Percentiles rank a stretch among this genome's conserved stretches.
phyloP scores from a whole-genome alignment of 2,888 invertebrate genomes.

The Parelbella ahira region DNA sequence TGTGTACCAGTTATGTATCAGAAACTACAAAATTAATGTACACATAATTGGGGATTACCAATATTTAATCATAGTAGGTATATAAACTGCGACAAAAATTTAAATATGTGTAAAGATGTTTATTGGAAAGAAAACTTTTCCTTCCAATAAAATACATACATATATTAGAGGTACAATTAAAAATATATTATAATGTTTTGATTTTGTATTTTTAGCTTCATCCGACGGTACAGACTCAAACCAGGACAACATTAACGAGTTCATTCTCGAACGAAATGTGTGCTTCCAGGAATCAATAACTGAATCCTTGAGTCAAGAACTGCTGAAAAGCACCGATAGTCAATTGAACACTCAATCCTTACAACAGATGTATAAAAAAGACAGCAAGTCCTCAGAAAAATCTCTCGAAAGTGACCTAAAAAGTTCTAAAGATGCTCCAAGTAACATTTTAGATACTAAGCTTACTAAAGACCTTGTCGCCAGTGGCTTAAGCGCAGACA shows the following conservation, averaged over 20 bases:
- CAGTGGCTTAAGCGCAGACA: conserved; percentile 62
- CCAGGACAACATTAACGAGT: conserved; percentile 70
- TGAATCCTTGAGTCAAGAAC: conserved; percentile 67
- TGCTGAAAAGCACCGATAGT: conserved; percentile 61
- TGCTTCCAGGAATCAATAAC: conserved; percentile 75
- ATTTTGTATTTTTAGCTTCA: conserved; percentile 44
- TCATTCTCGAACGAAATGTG: conserved; percentile 69
- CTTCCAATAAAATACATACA: no score
- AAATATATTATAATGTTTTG: no score
- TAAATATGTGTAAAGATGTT: no score
- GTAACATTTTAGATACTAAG: conserved; percentile 63
- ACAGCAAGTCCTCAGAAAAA: conserved; percentile 57
- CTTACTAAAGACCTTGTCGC: conserved; percentile 51
- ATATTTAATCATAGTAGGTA: no score
- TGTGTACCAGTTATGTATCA: not conserved
- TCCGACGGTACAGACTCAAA: conserved; percentile 65
- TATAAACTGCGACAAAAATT: no score
- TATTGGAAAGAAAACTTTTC: no score
- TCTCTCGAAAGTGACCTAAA: conserved; percentile 64
- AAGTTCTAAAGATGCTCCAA: conserved; percentile 64
- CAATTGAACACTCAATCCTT: conserved; percentile 43
- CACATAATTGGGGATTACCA: no score
- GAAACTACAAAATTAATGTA: no score
- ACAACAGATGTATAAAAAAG: conserved; percentile 49
- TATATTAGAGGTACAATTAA: no score